These are phyloP conservation scores for Chamaea fasciata DNA, from an alignment of 2,113 vertebrate species.

Conservation along the genomic window DNA sequence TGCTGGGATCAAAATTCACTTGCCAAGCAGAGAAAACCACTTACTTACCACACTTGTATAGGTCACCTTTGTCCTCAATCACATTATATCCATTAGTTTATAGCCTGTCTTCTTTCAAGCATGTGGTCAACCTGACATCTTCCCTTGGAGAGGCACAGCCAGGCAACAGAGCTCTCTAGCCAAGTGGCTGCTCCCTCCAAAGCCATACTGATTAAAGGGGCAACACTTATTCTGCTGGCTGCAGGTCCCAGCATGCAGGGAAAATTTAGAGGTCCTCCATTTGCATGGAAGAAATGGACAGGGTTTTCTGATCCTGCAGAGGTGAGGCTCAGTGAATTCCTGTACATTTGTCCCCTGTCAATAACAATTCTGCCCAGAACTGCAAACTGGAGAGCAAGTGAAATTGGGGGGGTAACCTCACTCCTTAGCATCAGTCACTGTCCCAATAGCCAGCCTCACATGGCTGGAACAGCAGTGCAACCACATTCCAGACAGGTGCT, in stretches of 20 bases:
- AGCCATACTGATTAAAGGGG: not conserved
- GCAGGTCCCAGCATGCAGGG: not conserved
- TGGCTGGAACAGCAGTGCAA: not conserved
- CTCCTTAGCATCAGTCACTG: not conserved
- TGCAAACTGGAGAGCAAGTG: not conserved
- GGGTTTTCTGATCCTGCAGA: not conserved
- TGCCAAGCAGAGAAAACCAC: conserved; percentile 26
- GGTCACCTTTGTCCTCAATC: conserved; percentile 28
- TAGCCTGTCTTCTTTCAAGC: conserved; percentile 9
- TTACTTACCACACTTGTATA: not conserved
- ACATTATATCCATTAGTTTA: not conserved
- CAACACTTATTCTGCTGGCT: not conserved
- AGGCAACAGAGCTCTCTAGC: not conserved
- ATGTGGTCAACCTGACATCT: not conserved
- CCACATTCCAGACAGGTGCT: not conserved
- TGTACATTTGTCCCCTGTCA: not conserved
- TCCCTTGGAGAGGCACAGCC: not conserved
- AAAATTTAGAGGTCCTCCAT: not conserved
- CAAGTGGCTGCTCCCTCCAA: not conserved
- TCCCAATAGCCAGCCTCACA: rapidly evolving
- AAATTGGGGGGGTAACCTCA: not conserved
- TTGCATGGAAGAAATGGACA: not conserved
- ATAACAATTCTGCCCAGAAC: not conserved
- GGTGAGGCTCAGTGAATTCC: not conserved
- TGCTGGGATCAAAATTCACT: conserved; percentile 37